Conservation (phyloP, 2,113 vertebrate species). For the Epinephelus moara region DNA sequence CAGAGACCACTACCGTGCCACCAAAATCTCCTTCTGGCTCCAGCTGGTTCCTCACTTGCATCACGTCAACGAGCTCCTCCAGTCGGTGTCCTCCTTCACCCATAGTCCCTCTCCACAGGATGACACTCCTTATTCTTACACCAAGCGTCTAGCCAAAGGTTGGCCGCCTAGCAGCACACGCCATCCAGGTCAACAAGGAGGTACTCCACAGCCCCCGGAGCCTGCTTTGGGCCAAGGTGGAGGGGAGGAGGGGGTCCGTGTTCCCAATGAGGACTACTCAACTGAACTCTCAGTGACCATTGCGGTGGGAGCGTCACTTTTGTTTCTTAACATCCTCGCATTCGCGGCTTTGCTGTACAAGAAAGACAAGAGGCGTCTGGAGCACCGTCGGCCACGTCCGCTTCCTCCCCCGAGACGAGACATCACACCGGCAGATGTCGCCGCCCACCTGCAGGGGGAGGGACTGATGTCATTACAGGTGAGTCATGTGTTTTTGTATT, state of each 20-base stretch:
- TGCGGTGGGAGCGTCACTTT: constrained; percentile 93
- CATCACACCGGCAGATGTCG: constrained; percentile 88
- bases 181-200: constrained; percentile 89
- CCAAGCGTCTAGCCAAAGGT: constrained; percentile 90
- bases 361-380: constrained; percentile 94
- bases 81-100: constrained; percentile 95
- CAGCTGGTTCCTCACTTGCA: constrained; percentile 96
- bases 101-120: constrained; percentile 95
- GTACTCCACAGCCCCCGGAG: constrained; percentile 85
- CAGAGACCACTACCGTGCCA: constrained; percentile 95
- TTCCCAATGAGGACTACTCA: constrained; percentile 90
- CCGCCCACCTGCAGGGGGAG: constrained; percentile 92
- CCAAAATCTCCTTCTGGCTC: constrained; percentile 98
- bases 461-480: constrained; percentile 95
- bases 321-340: constrained; percentile 96
- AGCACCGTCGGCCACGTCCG: constrained; percentile 85
- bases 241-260: constrained; percentile 64
- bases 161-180: constrained; percentile 89
- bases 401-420: constrained; percentile 93
- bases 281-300: constrained; percentile 97
- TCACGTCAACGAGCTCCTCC: constrained; percentile 94
- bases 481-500: constrained; percentile 19
- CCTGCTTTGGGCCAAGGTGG: constrained; percentile 72
- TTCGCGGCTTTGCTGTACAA: constrained; percentile 97
- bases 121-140: constrained; percentile 93